Evolutionary conservation across 2,797 vertebrate genomes (phyloP).

Genomic region (Scomberomorus guttatus): DNA sequence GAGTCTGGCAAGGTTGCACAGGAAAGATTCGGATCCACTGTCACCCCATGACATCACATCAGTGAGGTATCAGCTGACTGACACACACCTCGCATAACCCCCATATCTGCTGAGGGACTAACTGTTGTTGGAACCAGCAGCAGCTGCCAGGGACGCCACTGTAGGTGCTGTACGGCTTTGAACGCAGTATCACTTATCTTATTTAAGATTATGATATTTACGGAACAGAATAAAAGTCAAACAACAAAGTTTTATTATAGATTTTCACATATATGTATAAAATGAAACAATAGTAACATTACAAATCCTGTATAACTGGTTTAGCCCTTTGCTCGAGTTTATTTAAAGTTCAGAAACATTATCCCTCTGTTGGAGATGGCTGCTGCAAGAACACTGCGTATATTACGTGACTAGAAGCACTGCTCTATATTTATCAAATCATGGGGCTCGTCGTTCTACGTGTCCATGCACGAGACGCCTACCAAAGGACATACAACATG

Average conservation of each 20-base stretch:
- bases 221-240: not conserved
- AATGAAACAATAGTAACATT: constrained; percentile 28
- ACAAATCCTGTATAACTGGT: constrained; percentile 18
- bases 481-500: constrained; percentile 67
- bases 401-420: constrained; percentile 83
- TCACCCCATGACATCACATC: constrained; percentile 61
- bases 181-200: not conserved
- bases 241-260: not conserved
- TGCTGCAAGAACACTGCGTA: constrained; percentile 62
- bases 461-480: constrained; percentile 58
- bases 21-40: constrained; percentile 52
- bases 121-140: constrained; percentile 35
- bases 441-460: constrained; percentile 68
- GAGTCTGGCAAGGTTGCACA: constrained; percentile 37
- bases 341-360: constrained; percentile 81
- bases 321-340: constrained; percentile 58
- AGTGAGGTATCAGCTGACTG: constrained; percentile 73
- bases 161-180: not conserved
- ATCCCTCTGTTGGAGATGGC: constrained; percentile 76
- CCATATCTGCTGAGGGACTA: constrained; percentile 16
- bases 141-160: constrained; percentile 34
- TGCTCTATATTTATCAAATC: constrained; percentile 87
- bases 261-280: not conserved
- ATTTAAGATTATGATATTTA: not conserved
- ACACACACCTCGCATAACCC: constrained; percentile 59